phyloP scores from a whole-genome alignment of 1,140 invertebrate species.

The Rhynchophorus ferrugineus region DNA sequence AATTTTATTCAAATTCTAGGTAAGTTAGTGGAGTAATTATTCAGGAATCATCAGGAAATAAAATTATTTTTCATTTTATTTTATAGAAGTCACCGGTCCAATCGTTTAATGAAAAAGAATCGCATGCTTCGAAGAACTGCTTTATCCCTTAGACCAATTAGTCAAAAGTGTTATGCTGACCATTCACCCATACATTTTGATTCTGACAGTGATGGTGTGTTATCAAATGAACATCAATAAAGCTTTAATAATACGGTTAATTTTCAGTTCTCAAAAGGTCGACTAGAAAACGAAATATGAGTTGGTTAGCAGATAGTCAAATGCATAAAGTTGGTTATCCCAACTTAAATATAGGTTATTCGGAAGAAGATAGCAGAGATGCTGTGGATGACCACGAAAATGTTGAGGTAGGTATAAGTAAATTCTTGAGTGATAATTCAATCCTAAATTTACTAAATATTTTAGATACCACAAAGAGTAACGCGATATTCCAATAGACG shows the following conservation, averaged over 20 bases:
- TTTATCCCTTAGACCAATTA: slow-evolving; percentile 36
- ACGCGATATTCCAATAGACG: slow-evolving; percentile 12
- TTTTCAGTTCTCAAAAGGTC: slow-evolving; percentile 44
- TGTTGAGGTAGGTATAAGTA: slow-evolving; percentile 13
- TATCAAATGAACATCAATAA: background rate
- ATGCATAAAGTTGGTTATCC: slow-evolving; percentile 41
- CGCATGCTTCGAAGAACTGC: slow-evolving; percentile 33
- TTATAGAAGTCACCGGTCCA: slow-evolving; percentile 23
- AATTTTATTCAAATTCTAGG: slow-evolving; percentile 25
- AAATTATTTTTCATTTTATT: slow-evolving; percentile 11
- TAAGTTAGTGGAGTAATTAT: background rate
- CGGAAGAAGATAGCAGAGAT: slow-evolving; percentile 39
- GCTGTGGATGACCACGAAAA: slow-evolving; percentile 23
- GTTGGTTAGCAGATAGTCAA: slow-evolving; percentile 44
- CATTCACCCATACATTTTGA: slow-evolving; percentile 32
- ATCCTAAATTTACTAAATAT: background rate
- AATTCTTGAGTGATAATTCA: background rate
- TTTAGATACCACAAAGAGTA: slow-evolving; percentile 11
- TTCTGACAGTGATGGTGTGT: slow-evolving; percentile 31
- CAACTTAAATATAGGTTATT: slow-evolving; percentile 35
- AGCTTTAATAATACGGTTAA: background rate
- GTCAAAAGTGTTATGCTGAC: slow-evolving; percentile 37
- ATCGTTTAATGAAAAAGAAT: slow-evolving; percentile 20
- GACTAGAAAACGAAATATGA: slow-evolving; percentile 45
- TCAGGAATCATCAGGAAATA: background rate